Conservation (phyloP, 2,797 vertebrate species). For the Linurgus olivaceus region DNA sequence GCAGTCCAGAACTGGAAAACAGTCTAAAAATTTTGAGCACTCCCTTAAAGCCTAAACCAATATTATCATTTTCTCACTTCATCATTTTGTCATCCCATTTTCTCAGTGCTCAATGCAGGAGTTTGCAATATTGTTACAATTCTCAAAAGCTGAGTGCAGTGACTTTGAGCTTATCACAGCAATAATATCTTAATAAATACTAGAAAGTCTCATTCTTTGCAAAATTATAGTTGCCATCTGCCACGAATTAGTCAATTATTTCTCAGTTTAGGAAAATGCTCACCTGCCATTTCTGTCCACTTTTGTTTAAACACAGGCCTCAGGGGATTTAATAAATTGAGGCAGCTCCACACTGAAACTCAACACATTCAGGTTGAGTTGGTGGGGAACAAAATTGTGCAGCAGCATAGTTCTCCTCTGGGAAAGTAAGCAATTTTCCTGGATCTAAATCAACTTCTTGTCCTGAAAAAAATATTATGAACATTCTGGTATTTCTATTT, state of each 20-base stretch:
- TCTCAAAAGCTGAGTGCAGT: not conserved
- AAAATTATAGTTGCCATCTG: not conserved
- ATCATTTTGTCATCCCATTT: not conserved
- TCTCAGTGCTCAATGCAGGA: accelerated
- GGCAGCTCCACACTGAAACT: not conserved
- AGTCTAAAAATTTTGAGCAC: not conserved
- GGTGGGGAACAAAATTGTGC: not conserved
- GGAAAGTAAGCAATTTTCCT: not conserved
- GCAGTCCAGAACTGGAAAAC: not conserved
- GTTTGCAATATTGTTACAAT: not conserved
- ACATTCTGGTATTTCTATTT: not conserved
- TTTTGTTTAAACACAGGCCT: slow-evolving; percentile 5
- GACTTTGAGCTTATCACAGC: not conserved
- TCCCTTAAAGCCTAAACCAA: not conserved
- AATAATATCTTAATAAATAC: not conserved
- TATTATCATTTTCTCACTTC: not conserved
- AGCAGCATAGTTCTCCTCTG: not conserved
- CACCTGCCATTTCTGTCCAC: slow-evolving; percentile 7
- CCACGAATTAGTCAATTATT: slow-evolving; percentile 30
- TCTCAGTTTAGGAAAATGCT: not conserved
- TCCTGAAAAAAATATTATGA: not conserved
- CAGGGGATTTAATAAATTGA: slow-evolving; percentile 10
- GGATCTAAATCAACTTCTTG: not conserved
- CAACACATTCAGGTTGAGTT: not conserved
- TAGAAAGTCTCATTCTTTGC: not conserved